Conservation (phyloP, 2,888 invertebrate genomes). For the Andricus curvator region DNA sequence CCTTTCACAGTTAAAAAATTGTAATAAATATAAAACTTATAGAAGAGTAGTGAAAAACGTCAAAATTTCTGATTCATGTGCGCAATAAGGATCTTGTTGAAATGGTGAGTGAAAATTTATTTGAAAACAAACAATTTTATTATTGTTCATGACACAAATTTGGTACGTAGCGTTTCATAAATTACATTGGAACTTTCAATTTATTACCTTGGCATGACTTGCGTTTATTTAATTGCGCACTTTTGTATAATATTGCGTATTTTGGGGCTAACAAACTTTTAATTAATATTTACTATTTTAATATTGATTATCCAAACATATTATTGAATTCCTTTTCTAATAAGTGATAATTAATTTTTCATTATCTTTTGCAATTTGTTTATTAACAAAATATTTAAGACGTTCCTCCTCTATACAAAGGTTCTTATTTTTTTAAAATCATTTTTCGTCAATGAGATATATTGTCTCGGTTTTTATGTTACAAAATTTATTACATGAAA, state of each 20-base stretch:
- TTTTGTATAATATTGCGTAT: not conserved
- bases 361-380: no score
- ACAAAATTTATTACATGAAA: no score
- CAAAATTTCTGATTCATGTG: not conserved
- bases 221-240: not conserved
- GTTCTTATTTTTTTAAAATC: no score
- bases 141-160: not conserved
- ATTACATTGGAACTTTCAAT: no score
- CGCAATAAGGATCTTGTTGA: not conserved
- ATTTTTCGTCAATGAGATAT: no score
- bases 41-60: not conserved
- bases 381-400: no score
- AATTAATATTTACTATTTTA: not conserved
- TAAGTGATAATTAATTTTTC: no score
- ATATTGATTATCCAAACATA: not conserved
- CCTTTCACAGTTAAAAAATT: not conserved
- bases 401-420: no score
- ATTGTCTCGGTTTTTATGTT: no score
- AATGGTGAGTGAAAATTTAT: not conserved
- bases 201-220: not conserved
- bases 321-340: no score
- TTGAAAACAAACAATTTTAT: not conserved
- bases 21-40: not conserved
- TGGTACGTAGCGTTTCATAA: no score
- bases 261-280: not conserved